Evolutionary conservation across 2,888 invertebrate genomes (phyloP).

Genomic region (Chelonus formosanus): DNA sequence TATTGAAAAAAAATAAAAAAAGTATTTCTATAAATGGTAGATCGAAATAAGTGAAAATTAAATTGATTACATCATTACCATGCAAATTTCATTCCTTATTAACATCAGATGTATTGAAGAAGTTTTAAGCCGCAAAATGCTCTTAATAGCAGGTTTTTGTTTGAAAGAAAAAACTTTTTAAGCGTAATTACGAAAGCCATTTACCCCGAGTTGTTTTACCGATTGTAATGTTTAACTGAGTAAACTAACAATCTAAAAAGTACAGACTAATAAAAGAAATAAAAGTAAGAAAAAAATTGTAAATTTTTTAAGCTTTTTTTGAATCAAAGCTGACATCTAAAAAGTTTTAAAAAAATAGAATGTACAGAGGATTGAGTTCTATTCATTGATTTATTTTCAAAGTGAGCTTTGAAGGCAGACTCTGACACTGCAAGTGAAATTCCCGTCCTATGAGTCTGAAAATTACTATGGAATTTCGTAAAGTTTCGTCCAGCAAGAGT

Average conservation of each 20-base stretch:
- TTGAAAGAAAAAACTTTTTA: conserved; percentile 1
- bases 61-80: conserved; percentile 3
- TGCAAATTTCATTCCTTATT: conserved; percentile 14
- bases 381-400: conserved; percentile 26
- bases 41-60: not conserved
- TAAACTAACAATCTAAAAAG: not conserved
- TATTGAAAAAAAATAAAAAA: too few relatives aligned
- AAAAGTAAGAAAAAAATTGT: conserved; percentile 4
- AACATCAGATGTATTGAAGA: not conserved
- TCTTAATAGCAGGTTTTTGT: not conserved
- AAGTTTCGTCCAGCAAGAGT: conserved; percentile 19
- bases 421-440: conserved; percentile 5
- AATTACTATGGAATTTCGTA: conserved; percentile 25
- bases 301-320: not conserved
- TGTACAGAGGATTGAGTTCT: conserved; percentile 19
- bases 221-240: conserved; percentile 3
- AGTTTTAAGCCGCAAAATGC: conserved; percentile 7
- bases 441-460: conserved; percentile 4
- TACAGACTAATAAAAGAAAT: not conserved
- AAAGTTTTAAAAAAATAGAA: conserved; percentile 9
- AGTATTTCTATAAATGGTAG: too few relatives aligned
- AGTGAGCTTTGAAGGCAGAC: conserved; percentile 15
- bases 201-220: conserved; percentile 2
- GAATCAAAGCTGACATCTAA: not conserved
- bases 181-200: not conserved